Evolutionary conservation across 2,113 vertebrate species (phyloP).

Genomic region (Aphyosemion australe): DNA sequence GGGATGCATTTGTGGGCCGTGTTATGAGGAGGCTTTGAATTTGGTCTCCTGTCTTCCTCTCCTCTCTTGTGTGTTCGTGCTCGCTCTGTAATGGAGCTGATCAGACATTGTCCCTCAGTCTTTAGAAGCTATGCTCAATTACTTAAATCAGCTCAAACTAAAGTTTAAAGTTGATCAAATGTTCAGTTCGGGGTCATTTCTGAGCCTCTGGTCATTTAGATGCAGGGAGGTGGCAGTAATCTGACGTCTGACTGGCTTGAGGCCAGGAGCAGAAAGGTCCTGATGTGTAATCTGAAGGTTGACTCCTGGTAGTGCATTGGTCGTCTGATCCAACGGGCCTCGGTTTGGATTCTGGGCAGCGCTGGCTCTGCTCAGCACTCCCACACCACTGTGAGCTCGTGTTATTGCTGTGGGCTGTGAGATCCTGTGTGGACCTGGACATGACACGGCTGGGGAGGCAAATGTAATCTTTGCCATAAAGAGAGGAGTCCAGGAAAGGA

Average conservation of each 20-base stretch:
- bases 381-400: neutral
- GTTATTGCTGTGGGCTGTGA: slow-evolving; percentile 7
- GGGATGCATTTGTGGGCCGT: no score
- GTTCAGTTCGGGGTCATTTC: neutral
- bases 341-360: neutral
- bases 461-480: slow-evolving; percentile 35
- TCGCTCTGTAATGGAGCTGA: no score
- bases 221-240: slow-evolving; percentile 60
- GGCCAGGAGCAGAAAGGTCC: slow-evolving; percentile 34
- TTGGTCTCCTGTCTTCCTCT: no score
- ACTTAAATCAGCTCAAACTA: neutral
- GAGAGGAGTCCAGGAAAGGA: neutral
- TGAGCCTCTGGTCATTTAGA: neutral
- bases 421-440: slow-evolving; percentile 53
- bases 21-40: no score
- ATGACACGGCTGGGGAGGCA: slow-evolving; percentile 36
- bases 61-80: no score
- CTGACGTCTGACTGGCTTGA: slow-evolving; percentile 34
- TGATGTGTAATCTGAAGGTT: neutral
- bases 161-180: no score
- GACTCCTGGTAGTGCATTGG: neutral
- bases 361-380: slow-evolving; percentile 1
- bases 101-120: no score
- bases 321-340: neutral
- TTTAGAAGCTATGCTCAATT: no score